Conservation (phyloP, 1,140 invertebrate species). For the Hylyphantes graminicola region DNA sequence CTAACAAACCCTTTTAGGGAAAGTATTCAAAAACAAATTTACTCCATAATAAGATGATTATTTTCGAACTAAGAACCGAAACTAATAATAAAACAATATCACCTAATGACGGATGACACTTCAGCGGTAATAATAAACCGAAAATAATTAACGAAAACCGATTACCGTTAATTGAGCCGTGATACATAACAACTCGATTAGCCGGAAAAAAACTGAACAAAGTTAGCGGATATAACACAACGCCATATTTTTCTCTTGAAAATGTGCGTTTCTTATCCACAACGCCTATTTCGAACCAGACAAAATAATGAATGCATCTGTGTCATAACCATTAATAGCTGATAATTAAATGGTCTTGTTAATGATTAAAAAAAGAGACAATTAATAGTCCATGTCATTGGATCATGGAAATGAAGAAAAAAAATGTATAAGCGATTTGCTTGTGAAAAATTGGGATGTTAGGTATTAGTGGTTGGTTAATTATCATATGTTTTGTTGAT, state of each 20-base stretch:
- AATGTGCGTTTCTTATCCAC: background rate
- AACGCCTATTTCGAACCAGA: constrained; percentile 1
- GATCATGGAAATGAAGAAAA: background rate
- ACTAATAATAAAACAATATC: background rate
- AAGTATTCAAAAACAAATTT: too few species aligned
- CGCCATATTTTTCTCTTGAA: background rate
- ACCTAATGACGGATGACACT: background rate
- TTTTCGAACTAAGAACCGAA: too few species aligned
- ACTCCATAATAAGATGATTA: too few species aligned
- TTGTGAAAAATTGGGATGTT: too few species aligned
- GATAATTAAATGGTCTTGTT: constrained; percentile 41
- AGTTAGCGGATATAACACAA: background rate
- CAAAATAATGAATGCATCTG: constrained; percentile 29
- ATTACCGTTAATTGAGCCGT: background rate
- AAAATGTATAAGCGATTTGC: background rate
- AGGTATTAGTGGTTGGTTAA: too few species aligned
- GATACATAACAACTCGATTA: background rate
- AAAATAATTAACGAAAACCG: constrained; percentile 9
- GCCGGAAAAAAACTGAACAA: background rate
- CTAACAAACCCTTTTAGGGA: too few species aligned
- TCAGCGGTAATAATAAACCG: background rate
- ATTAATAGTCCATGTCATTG: constrained; percentile 36
- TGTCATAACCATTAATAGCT: constrained; percentile 48
- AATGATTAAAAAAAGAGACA: constrained; percentile 15
- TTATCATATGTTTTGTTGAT: too few species aligned